Percentiles rank a stretch among this genome's conserved stretches.
Evolutionary conservation across 2,888 invertebrate genomes (phyloP).

Genomic region (Hoplodrina blanda): DNA sequence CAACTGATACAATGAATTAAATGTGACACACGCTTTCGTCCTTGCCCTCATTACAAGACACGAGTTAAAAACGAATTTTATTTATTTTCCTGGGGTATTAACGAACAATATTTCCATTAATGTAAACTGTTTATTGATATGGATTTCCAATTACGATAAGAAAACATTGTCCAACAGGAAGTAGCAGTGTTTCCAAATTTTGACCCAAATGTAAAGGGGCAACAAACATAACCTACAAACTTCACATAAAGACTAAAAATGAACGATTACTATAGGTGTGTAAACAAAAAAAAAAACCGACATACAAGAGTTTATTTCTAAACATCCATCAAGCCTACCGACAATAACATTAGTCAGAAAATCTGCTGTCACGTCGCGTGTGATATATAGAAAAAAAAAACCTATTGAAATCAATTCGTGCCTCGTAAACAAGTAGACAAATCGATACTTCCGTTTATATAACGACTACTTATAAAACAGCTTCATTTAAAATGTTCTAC

Average conservation of each 20-base stretch:
- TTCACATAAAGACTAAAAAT: conserved; percentile 11
- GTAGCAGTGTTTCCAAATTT: conserved; percentile 29
- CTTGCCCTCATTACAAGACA: conserved; percentile 52
- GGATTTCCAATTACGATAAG: conserved; percentile 22
- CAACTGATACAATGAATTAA: conserved; percentile 46
- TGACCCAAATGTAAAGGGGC: background rate
- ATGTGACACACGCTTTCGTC: conserved; percentile 51
- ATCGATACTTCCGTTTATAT: conserved; percentile 59
- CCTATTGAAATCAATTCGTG: conserved; percentile 31
- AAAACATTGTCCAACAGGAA: conserved; percentile 31
- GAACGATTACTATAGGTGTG: background rate
- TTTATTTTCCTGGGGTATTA: conserved; percentile 48
- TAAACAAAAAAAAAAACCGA: background rate
- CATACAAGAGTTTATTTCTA: background rate
- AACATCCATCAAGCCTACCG: background rate
- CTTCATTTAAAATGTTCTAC: conserved; percentile 32
- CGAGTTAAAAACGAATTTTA: conserved; percentile 45
- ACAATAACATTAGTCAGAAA: conserved; percentile 13
- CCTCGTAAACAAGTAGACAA: conserved; percentile 35
- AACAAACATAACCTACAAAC: background rate
- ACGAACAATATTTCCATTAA: conserved; percentile 34
- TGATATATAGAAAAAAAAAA: conserved; percentile 35
- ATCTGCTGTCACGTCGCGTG: conserved; percentile 1
- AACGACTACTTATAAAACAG: conserved; percentile 43
- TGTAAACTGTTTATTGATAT: conserved; percentile 30